phyloP scores from a whole-genome alignment of 64 coral and sea anemone species.

The Platygyra sinensis region DNA sequence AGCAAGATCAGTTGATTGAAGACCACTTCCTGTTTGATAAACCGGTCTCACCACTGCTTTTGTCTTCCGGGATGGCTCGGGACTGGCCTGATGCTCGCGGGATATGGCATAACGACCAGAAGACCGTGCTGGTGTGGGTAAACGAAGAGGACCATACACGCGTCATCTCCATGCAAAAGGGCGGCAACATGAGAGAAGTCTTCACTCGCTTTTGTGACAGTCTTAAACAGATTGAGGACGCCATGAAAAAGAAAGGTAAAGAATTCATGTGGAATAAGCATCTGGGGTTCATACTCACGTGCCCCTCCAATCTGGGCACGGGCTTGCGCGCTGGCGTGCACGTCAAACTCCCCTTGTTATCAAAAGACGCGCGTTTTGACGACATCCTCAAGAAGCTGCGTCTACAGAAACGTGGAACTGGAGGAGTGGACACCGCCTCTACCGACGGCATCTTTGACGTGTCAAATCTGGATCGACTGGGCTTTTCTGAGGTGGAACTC shows the following conservation, averaged over 20 bases:
- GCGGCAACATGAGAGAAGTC: conserved; percentile 89
- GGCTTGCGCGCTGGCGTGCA: conserved; percentile 87
- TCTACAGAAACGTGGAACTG: conserved; percentile 86
- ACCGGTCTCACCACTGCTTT: conserved; percentile 79
- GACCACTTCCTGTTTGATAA: conserved; percentile 96
- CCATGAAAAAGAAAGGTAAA: conserved; percentile 80
- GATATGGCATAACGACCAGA: conserved; percentile 89
- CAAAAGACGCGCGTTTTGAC: conserved; percentile 74
- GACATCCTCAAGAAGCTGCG: conserved; percentile 59
- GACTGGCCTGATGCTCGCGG: conserved; percentile 96
- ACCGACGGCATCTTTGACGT: conserved; percentile 84
- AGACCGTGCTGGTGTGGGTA: conserved; percentile 91
- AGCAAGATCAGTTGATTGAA: conserved; percentile 89
- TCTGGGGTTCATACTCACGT: conserved; percentile 82
- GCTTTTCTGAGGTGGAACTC: conserved; percentile 83
- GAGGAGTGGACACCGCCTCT: conserved; percentile 88
- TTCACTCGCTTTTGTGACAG: conserved; percentile 87
- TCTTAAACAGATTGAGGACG: conserved; percentile 62
- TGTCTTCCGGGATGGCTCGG: conserved; percentile 78
- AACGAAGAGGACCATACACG: conserved; percentile 92
- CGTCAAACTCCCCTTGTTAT: conserved; percentile 72
- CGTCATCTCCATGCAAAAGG: conserved; percentile 93
- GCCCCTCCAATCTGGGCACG: conserved; percentile 88
- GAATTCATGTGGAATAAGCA: conserved; percentile 95
- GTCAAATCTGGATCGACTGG: conserved; percentile 87